phyloP scores from a whole-genome alignment of 2,888 invertebrate genomes.

The Stictocephala bisonia region DNA sequence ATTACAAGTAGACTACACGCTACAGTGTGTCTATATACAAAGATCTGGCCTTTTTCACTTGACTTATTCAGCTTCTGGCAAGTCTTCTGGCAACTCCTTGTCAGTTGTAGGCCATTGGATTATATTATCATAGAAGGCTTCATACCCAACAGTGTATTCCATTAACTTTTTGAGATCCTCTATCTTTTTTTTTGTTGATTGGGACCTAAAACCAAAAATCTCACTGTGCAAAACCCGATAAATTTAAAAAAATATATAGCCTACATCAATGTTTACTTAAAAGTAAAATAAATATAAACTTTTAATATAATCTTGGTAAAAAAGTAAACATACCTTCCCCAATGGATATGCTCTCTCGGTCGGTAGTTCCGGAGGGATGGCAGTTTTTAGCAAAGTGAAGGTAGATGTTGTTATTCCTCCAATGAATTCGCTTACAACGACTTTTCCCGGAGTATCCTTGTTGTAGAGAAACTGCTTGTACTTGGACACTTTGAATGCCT shows the following conservation, averaged over 20 bases:
- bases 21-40: no score
- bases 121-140: conserved; percentile 44
- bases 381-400: conserved; percentile 18
- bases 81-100: conserved; percentile 29
- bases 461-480: conserved; percentile 33
- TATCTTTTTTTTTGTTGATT: conserved; percentile 44
- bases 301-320: conserved; percentile 7
- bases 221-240: conserved; percentile 23
- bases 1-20: no score
- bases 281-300: conserved; percentile 9
- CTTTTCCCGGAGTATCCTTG: conserved; percentile 27
- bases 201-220: conserved; percentile 35
- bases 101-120: conserved; percentile 46
- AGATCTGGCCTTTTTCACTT: conserved; percentile 14
- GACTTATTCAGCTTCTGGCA: conserved; percentile 36
- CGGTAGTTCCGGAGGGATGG: conserved; percentile 29
- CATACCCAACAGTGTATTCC: conserved; percentile 42
- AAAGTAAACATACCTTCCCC: conserved; percentile 30
- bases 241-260: conserved; percentile 1
- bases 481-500: conserved; percentile 37
- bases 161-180: conserved; percentile 45
- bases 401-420: conserved; percentile 23
- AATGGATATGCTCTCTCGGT: conserved; percentile 21
- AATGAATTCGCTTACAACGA: conserved; percentile 21
- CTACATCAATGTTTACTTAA: background rate